phyloP scores from a whole-genome alignment of 2,113 vertebrate species.

The Scortum barcoo region DNA sequence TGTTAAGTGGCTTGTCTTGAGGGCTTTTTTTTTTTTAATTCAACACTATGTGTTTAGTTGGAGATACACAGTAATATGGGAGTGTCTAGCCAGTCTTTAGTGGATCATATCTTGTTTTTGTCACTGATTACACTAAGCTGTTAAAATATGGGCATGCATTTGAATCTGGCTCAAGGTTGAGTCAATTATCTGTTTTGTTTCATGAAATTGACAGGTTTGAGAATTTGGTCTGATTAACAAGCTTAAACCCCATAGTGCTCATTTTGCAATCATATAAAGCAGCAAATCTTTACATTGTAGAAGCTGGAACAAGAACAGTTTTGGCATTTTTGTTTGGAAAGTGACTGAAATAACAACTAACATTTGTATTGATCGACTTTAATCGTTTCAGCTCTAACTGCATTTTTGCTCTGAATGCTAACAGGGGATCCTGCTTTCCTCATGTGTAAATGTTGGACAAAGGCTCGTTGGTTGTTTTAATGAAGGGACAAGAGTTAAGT shows the following conservation, averaged over 20 bases:
- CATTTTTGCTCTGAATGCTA: background rate
- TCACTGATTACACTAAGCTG: too few species aligned
- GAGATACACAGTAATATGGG: background rate
- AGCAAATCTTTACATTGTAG: background rate
- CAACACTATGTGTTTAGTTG: background rate
- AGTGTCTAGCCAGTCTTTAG: background rate
- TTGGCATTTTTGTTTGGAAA: background rate
- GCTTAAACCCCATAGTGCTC: background rate
- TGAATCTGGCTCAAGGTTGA: too few species aligned
- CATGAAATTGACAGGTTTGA: background rate
- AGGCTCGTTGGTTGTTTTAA: conserved; percentile 23
- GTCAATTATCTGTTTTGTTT: background rate
- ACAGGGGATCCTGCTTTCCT: background rate
- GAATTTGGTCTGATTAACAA: background rate
- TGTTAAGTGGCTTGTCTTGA: background rate
- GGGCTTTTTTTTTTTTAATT: background rate
- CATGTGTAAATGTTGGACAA: background rate
- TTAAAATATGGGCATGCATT: background rate
- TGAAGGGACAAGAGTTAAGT: background rate
- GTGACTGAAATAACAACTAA: background rate
- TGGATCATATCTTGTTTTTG: background rate
- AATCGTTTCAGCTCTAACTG: background rate
- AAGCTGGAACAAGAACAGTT: background rate
- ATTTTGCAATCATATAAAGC: background rate
- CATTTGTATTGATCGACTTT: background rate